Evolutionary conservation across 2,113 vertebrate genomes (phyloP).

Genomic region (Cebus imitator): DNA sequence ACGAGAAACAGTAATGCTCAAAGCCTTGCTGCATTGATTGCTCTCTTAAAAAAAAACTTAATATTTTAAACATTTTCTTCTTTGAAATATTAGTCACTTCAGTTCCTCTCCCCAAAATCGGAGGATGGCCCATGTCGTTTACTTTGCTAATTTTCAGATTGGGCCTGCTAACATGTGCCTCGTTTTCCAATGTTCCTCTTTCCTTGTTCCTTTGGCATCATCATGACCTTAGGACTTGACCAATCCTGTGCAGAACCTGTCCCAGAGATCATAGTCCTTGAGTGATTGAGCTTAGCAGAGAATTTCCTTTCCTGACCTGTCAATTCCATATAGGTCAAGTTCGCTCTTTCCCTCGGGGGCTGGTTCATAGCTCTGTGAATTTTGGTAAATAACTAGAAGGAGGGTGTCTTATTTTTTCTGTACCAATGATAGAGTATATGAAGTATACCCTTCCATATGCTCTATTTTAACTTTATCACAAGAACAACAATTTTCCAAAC

Average conservation of each 20-base stretch:
- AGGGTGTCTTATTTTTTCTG: background rate
- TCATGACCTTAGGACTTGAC: background rate
- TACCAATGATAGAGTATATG: background rate
- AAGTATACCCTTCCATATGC: background rate
- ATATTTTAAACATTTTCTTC: background rate
- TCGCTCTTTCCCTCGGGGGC: background rate
- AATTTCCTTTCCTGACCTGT: background rate
- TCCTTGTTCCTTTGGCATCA: background rate
- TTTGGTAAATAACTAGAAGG: background rate
- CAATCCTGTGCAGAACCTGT: background rate
- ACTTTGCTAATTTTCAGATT: background rate
- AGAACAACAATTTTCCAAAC: background rate
- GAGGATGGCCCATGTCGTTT: background rate
- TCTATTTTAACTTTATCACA: background rate
- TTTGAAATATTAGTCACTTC: background rate
- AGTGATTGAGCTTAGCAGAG: background rate
- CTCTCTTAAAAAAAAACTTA: background rate
- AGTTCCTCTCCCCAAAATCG: background rate
- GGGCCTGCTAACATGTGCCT: background rate
- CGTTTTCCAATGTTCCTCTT: background rate
- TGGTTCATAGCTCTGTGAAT: background rate
- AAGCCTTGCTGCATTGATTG: background rate
- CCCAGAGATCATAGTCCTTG: background rate
- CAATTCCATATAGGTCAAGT: background rate
- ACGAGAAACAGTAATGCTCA: background rate